Evolutionary conservation across 2,888 invertebrate genomes (phyloP).

Genomic region (Alloscopus bannaensis): DNA sequence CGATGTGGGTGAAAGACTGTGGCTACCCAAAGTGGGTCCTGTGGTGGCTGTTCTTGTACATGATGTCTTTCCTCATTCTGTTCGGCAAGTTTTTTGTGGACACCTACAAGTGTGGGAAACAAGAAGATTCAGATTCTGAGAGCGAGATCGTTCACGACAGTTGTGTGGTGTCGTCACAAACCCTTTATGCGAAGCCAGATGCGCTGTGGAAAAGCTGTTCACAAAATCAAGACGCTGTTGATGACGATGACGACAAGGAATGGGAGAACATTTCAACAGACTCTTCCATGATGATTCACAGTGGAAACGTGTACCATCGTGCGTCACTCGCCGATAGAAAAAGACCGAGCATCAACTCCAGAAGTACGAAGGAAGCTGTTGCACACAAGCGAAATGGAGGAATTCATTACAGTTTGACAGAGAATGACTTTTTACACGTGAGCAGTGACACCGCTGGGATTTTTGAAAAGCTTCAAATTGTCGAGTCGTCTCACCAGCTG

Average conservation of each 20-base stretch:
- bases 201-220: neutral
- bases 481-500: neutral
- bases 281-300: neutral
- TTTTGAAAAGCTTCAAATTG: too few relatives aligned
- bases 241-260: neutral
- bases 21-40: slow-evolving; percentile 70
- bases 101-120: slow-evolving; percentile 27
- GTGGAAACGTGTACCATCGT: too few relatives aligned
- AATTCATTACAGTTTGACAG: too few relatives aligned
- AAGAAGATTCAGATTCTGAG: neutral
- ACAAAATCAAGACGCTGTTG: neutral
- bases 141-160: too few relatives aligned
- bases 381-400: too few relatives aligned
- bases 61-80: slow-evolving; percentile 71
- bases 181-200: too few relatives aligned
- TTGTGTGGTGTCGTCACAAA: too few relatives aligned
- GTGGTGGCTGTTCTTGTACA: slow-evolving; percentile 71
- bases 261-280: neutral
- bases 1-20: slow-evolving; percentile 63
- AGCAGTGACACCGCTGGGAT: too few relatives aligned
- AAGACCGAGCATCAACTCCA: too few relatives aligned
- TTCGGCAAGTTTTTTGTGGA: slow-evolving; percentile 71
- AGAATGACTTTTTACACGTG: too few relatives aligned
- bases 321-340: too few relatives aligned
- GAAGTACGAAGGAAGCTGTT: too few relatives aligned